Evolutionary conservation across 2,888 invertebrate species (phyloP), one percentile per base, ranked within the genome.

Genomic region (Metopia argyrocephala): DNA sequence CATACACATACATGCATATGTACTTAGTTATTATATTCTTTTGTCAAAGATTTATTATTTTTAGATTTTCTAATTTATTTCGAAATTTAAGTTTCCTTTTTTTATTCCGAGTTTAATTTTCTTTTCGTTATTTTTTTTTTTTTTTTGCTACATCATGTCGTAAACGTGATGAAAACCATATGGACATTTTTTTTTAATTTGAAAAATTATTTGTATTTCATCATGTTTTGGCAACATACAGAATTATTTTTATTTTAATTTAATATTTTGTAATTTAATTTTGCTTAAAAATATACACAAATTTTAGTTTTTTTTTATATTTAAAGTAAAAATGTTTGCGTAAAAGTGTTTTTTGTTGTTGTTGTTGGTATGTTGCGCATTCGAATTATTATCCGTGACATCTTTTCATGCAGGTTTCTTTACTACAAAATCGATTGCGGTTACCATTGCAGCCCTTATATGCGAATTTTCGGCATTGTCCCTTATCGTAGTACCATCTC

Each of bases 391-490:
- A 52, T 62, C 78, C 74, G n/a, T 71, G 50, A 86, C 96, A 96
- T 46, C 93, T 93, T 79, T 95, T 90, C 88, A 95, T 93, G 87
- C 95, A 96, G 86, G 94, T 94, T 82, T 95, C 95, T 86, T 94
- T 93, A 0, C 94, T 93, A 79, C 92, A 92, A 91, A 94, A 96
- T 76, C 94, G 92, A 90, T 96, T 96, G 50, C 92, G 92, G 86
- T 94, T 95, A 62, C 95, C 94, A 27, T 93, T 93, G 89, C 96
- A 96, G 45, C 93, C 94, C n/a, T 92, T 93, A 85, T 94, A 96
- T 84, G 92, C 90, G 87, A 95, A 95, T 7, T 92, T 92, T 52
- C 92, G 91, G 86, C 96, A 96, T 1, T 88, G 87, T 1, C 88
- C 88, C 0, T 91, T 88, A 87, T 97, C 94, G 89, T 93, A 97